Evolutionary conservation across 2,888 invertebrate species (phyloP).

Genomic region (Oxystoma pomonae): DNA sequence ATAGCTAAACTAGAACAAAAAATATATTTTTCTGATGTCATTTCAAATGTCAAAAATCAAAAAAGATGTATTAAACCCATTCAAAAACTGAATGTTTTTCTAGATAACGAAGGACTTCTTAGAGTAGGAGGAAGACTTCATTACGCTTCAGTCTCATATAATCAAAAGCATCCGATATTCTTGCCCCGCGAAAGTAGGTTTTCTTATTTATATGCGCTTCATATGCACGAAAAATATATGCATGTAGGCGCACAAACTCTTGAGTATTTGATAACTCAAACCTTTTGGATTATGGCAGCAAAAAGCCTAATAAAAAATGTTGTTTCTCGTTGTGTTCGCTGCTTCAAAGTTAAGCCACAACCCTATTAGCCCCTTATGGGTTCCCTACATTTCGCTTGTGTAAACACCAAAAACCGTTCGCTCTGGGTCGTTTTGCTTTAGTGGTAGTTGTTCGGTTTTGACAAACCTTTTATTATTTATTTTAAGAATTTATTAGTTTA

Average conservation of each 20-base stretch:
- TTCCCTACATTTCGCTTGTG: no score
- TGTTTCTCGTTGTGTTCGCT: neutral
- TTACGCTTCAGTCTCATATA: neutral
- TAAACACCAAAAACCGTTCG: neutral
- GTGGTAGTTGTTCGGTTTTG: no score
- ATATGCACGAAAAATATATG: neutral
- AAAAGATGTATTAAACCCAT: neutral
- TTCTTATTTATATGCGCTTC: neutral
- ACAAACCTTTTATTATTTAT: neutral
- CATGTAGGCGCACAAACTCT: neutral
- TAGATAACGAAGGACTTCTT: neutral
- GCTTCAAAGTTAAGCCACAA: neutral
- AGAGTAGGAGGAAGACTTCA: slow-evolving; percentile 1
- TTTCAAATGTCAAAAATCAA: neutral
- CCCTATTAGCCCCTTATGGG: slow-evolving; percentile 1
- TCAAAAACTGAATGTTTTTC: slow-evolving; percentile 3
- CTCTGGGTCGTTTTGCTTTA: no score
- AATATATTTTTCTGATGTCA: neutral
- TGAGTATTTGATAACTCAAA: neutral
- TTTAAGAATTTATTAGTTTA: no score
- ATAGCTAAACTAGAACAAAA: neutral
- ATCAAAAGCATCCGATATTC: slow-evolving; percentile 1
- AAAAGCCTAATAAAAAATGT: neutral
- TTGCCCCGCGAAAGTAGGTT: slow-evolving; percentile 1
- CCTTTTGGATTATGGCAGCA: neutral